Evolutionary conservation across 2,113 vertebrate species (phyloP).

Genomic region (Dunckerocampus dactyliophorus): DNA sequence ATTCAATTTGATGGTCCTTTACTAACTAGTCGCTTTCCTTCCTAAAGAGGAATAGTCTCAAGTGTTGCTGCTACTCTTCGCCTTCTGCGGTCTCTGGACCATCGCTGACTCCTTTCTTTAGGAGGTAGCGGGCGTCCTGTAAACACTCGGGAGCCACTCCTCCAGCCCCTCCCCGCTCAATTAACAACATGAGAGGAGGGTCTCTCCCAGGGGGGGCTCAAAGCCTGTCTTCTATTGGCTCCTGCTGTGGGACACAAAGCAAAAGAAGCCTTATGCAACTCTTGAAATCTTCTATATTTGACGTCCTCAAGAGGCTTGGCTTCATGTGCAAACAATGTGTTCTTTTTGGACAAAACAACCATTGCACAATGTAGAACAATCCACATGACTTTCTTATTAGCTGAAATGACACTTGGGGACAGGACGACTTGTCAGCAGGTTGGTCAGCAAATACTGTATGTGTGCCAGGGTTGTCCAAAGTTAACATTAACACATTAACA

Average conservation of each 20-base stretch:
- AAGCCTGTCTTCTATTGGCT: neutral
- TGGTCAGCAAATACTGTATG: no score
- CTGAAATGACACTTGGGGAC: no score
- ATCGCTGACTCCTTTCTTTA: conserved; percentile 14
- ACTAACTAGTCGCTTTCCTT: neutral
- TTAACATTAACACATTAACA: no score
- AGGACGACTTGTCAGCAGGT: no score
- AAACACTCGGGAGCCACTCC: conserved; percentile 37
- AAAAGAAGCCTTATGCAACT: neutral
- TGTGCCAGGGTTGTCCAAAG: no score
- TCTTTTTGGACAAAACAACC: neutral
- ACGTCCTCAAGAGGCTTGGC: no score
- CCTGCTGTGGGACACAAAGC: no score
- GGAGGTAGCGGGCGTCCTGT: conserved; percentile 4
- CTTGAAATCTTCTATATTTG: neutral
- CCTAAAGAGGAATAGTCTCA: conserved; percentile 12
- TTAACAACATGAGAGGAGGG: conserved; percentile 19
- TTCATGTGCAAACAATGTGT: neutral
- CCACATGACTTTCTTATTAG: neutral
- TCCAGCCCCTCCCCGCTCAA: conserved; percentile 34
- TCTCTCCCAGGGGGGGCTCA: neutral
- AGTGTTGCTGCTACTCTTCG: no score
- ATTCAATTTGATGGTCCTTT: neutral
- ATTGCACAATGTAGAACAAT: neutral
- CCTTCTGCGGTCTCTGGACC: conserved; percentile 11